Conservation (phyloP, 2,888 invertebrate genomes). For the Endotricha flammealis region DNA sequence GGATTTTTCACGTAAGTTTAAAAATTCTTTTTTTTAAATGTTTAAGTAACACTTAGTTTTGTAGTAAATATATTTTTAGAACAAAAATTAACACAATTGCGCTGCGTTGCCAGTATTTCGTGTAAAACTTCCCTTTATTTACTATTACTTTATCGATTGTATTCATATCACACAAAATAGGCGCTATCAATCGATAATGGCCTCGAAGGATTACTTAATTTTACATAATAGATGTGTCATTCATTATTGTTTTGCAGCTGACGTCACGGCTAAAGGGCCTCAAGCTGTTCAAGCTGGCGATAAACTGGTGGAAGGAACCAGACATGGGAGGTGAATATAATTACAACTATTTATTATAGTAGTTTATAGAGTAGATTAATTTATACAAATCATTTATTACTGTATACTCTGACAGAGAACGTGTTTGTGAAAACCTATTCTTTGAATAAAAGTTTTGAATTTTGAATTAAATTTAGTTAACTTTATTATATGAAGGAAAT, state of each 20-base stretch:
- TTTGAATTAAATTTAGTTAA: conserved; percentile 10
- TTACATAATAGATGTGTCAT: conserved; percentile 13
- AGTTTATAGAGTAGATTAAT: no score
- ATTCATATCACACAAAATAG: neutral
- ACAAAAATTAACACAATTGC: neutral
- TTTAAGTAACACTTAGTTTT: conserved; percentile 1
- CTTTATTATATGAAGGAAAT: conserved; percentile 3
- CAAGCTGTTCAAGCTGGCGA: conserved; percentile 33
- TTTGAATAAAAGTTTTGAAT: no score
- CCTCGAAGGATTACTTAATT: conserved; percentile 6
- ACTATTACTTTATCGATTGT: neutral
- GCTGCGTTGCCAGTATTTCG: neutral
- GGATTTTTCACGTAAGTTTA: conserved; percentile 20
- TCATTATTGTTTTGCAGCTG: conserved; percentile 22
- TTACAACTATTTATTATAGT: no score
- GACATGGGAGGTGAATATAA: conserved; percentile 51
- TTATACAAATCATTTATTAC: no score
- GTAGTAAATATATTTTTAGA: conserved; percentile 1
- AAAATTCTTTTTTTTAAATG: neutral
- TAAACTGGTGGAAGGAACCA: conserved; percentile 50
- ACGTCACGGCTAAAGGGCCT: conserved; percentile 27
- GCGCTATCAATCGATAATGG: conserved; percentile 4
- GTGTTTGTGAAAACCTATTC: no score
- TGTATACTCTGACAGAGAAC: no score
- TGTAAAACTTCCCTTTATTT: neutral